These are phyloP conservation scores for Agapostemon virescens DNA, from an alignment of 2,888 invertebrate genomes.

Conservation along the genomic window DNA sequence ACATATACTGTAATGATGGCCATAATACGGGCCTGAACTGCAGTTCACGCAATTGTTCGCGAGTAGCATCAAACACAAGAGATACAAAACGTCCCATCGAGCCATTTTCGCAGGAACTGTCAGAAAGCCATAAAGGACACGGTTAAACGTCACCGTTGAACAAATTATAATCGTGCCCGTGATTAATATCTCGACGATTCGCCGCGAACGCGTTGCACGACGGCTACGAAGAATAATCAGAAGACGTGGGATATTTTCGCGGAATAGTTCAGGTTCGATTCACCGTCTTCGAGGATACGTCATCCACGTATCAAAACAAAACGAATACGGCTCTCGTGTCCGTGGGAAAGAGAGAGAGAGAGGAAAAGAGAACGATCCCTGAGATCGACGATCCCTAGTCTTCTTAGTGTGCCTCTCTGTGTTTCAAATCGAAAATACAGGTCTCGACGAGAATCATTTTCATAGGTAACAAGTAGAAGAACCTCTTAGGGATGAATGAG, in stretches of 20 bases:
- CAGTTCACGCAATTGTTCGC: constrained; percentile 39
- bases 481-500: background rate
- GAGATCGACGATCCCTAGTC: constrained; percentile 28
- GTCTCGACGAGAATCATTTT: background rate
- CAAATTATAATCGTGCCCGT: background rate
- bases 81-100: constrained; percentile 35
- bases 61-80: constrained; percentile 43
- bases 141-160: constrained; percentile 24
- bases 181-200: constrained; percentile 19
- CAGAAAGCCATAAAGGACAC: constrained; percentile 58
- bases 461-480: background rate
- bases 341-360: constrained; percentile 4
- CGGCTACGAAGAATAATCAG: background rate
- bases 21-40: constrained; percentile 27
- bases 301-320: constrained; percentile 56
- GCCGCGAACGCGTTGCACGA: background rate
- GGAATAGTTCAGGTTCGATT: constrained; percentile 32
- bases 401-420: background rate
- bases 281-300: constrained; percentile 41
- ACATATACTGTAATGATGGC: constrained; percentile 42
- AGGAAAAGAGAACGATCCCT: constrained; percentile 2
- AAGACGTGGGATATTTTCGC: constrained; percentile 30
- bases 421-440: constrained; percentile 29
- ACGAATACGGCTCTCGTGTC: constrained; percentile 32
- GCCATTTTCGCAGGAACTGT: constrained; percentile 58